Percentiles rank a stretch among this genome's conserved stretches.
Conservation (phyloP, 2,888 invertebrate species). For the Ernsta delagoae region DNA sequence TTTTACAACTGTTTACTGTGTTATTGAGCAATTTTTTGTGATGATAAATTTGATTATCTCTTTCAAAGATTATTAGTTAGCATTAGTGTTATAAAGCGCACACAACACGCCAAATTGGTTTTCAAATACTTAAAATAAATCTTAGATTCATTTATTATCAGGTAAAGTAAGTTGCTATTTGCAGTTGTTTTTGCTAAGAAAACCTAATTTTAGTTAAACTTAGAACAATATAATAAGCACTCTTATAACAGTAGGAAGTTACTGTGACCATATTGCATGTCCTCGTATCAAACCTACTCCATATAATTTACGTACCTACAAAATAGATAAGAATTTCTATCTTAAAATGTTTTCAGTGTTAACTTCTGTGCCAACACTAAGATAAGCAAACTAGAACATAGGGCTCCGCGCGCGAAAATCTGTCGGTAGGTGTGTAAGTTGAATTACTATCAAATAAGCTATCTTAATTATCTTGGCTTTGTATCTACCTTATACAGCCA, state of each 20-base stretch:
- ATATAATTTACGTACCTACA: constrained; percentile 10
- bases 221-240: neutral
- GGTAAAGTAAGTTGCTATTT: too few relatives aligned
- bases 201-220: neutral
- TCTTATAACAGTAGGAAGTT: constrained; percentile 6
- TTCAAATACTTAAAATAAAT: too few relatives aligned
- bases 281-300: neutral
- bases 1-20: too few relatives aligned
- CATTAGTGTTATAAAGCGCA: too few relatives aligned
- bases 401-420: constrained; percentile 28
- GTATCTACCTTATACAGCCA: neutral
- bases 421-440: constrained; percentile 19
- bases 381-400: constrained; percentile 34
- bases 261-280: constrained; percentile 13
- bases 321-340: constrained; percentile 32
- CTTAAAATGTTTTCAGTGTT: constrained; percentile 38
- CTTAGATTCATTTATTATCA: too few relatives aligned
- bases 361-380: constrained; percentile 27
- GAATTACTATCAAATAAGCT: constrained; percentile 27
- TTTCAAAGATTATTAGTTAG: too few relatives aligned
- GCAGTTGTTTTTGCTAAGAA: too few relatives aligned
- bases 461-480: constrained; percentile 21
- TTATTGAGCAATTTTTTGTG: too few relatives aligned
- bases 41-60: too few relatives aligned
- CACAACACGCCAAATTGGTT: too few relatives aligned